Base-by-base conservation (phyloP, 2,888 invertebrate genomes). In the Trachelus iudaicus region DNA sequence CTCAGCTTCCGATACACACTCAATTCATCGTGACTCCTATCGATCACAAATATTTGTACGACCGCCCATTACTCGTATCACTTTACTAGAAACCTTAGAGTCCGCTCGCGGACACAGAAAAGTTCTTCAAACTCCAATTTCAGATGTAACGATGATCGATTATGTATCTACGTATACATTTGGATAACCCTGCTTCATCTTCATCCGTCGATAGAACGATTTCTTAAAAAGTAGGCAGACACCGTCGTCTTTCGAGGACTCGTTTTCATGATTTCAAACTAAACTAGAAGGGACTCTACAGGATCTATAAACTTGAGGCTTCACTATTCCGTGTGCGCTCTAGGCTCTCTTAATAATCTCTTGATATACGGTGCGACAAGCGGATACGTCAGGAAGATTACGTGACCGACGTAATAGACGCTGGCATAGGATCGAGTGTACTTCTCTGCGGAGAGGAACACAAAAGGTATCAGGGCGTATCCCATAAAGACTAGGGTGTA, bases 401-500 rank as follows among this genome's bases (percentile, higher is more conserved):
- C 76, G 76, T 95, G 94, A 0, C 96, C 96, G 34, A 94, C 94
- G 87, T 95, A 96, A 88, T 95, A 94, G 4, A 96, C 92, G 69
- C 94, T 93, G 0, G 89, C 84, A 85, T 94, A 96, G 0, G 96
- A 94, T 0, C 89, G 90, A 91, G 94, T 94, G 94, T 96, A 97
- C 83, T 94, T 95, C 0, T 94, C 91, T 84, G 93, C 95, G 6
- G 94, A 94, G 81, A 97, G 93, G 4, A 96, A 92, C 71, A 94
- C 94, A 86, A 97, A 97, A 0, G 97, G 95, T 13, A 94, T 92
- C 73, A 97, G 91, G 85, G 96, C 95, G 94, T 96, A 97, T 12
- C 97, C 97, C 95, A 97, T 96, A 85, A 96, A 96, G 12, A 96
- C 93, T 73, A 96, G 94, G 0, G 97, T 95, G 88, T 97, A 97